Conservation (phyloP, 2,113 vertebrate species). For the Elanus axillaris region DNA sequence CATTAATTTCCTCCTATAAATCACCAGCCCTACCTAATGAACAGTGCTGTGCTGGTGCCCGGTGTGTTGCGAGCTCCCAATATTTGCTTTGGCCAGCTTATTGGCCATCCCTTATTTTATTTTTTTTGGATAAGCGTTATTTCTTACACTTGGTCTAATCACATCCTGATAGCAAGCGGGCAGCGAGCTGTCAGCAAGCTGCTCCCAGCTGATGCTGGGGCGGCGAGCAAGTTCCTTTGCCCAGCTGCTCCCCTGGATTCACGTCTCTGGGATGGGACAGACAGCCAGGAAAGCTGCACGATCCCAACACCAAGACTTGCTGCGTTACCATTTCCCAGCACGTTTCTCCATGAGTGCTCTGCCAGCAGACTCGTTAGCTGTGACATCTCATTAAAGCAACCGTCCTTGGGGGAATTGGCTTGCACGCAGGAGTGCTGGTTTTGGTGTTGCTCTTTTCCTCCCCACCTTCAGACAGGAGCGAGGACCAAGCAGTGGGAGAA, state of each 20-base stretch:
- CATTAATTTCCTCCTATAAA: background rate
- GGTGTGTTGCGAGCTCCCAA: rapidly evolving
- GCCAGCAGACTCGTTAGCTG: conserved; percentile 2
- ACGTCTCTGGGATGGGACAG: background rate
- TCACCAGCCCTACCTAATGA: background rate
- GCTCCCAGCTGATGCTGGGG: background rate
- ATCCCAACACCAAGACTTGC: background rate
- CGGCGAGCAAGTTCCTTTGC: background rate
- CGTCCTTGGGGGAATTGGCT: background rate
- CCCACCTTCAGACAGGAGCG: background rate
- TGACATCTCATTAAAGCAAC: background rate
- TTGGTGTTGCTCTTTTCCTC: background rate
- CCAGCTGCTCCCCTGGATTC: background rate
- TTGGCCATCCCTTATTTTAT: background rate
- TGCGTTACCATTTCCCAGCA: conserved; percentile 1
- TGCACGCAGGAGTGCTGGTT: rapidly evolving
- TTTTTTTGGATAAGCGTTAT: background rate
- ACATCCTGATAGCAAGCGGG: rapidly evolving
- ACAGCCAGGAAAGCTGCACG: background rate
- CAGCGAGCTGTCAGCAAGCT: background rate
- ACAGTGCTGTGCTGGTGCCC: background rate
- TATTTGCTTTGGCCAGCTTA: background rate
- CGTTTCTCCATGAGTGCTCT: background rate
- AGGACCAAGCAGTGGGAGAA: background rate
- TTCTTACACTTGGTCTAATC: background rate